Evolutionary conservation across 2,113 vertebrate genomes (phyloP).

Genomic region (Cacatua alba): DNA sequence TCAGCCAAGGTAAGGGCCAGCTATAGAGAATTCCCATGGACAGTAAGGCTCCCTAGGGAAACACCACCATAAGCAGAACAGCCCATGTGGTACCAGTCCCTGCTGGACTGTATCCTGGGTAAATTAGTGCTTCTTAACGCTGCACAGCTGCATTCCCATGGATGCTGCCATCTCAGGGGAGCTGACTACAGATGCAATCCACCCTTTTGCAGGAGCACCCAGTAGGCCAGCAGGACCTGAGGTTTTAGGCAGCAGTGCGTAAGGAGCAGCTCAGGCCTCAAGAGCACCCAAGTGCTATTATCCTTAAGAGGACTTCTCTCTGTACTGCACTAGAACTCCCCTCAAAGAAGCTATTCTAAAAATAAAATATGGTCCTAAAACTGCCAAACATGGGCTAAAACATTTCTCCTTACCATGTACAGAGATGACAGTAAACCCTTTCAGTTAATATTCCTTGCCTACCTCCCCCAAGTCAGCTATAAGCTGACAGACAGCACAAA

Average conservation of each 20-base stretch:
- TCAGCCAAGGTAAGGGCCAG: not conserved
- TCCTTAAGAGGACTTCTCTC: not conserved
- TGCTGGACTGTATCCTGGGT: not conserved
- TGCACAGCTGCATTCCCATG: not conserved
- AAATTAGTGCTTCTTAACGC: not conserved
- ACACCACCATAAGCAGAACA: not conserved
- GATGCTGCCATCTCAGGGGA: not conserved
- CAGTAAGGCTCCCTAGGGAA: not conserved
- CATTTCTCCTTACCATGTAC: not conserved
- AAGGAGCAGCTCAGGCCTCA: not conserved
- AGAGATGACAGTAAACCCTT: not conserved
- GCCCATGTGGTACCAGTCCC: not conserved
- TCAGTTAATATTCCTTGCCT: not conserved
- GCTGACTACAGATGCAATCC: not conserved
- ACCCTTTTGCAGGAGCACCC: not conserved
- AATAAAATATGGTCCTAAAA: not conserved
- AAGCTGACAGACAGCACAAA: not conserved
- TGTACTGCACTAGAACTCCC: not conserved
- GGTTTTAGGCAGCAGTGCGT: not conserved
- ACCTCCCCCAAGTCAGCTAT: not conserved
- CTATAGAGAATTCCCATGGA: not conserved
- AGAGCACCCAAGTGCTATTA: not conserved
- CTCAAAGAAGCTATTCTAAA: not conserved
- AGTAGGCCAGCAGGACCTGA: not conserved
- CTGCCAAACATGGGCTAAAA: not conserved